Base-by-base conservation (phyloP, 2,113 vertebrate genomes). In the Phodopus roborovskii region DNA sequence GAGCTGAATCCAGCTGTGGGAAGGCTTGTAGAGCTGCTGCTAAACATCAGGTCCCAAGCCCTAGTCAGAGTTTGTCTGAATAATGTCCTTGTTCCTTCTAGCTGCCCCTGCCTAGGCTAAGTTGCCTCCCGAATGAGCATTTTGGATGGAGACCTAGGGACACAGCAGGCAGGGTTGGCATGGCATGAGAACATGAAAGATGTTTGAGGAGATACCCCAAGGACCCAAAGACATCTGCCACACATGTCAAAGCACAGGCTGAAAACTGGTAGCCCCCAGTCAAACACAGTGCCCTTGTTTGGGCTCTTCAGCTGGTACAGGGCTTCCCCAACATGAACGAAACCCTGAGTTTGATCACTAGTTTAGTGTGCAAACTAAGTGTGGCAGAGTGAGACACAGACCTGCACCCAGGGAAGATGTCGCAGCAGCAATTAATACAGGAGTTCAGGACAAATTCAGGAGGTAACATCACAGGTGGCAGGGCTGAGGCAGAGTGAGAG, bases 41-140 rank as follows among this genome's bases (percentile, higher is more conserved):
- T 2, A 0, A 2, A 39, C n/a, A 7, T 7, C 0, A 0, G n/a
- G 0, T 13, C 88, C 48, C 28, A 7, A 4, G 2, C 33, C 87
- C 56, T 5, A 10, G 36, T 20, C 10, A 42, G 20, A 19, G n/a
- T 19, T 22, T 33, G 13, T 12, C 19, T 15, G 13, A 60, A 60
- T 10, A 62, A 13, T 48, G 2, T 56, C 62, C 48, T 36, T 62
- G 7, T 42, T 86, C 17, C 36, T 1, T 36, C 39, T 39, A n/a
- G 33, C 56, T 53, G 22, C 79, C 15, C 36, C 78, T 48, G 36
- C 62, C 26, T 5, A 56, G 17, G 11, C 93, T 42, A 0, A 15
- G 48, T 8, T 3, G 24, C 74, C 26, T n/a, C 50, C 73, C 24
- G 0, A 68, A 42, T n/a, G 42, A 68, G 13, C 30, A 11, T 42